These are phyloP conservation scores for Erethizon dorsatum DNA, from an alignment of 2,797 vertebrate species.

Conservation along the genomic window DNA sequence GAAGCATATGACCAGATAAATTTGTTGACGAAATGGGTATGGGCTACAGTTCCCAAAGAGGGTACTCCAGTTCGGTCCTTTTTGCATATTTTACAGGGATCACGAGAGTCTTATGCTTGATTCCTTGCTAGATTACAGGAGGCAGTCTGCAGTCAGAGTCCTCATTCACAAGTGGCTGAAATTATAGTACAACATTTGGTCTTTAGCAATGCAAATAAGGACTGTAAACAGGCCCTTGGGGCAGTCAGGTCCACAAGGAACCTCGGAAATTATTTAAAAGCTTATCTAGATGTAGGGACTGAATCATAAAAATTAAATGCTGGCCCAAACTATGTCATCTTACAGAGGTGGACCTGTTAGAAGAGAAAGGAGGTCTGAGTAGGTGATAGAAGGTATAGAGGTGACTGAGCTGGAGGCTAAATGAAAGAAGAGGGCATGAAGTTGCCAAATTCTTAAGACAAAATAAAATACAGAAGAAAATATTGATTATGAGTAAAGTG, in stretches of 20 bases:
- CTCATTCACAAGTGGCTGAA: neutral
- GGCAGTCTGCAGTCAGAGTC: neutral
- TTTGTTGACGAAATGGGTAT: neutral
- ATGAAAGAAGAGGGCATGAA: neutral
- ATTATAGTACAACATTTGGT: neutral
- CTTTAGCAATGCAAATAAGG: neutral
- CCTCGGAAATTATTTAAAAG: neutral
- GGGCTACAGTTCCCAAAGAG: neutral
- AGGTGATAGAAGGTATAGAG: neutral
- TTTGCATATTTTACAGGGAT: neutral
- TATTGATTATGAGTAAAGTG: neutral
- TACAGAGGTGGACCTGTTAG: neutral
- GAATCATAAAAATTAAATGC: neutral
- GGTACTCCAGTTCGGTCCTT: neutral
- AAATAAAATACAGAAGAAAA: neutral
- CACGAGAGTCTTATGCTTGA: neutral
- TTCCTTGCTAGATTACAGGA: neutral
- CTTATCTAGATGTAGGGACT: neutral
- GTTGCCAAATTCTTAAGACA: neutral
- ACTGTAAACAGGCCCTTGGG: neutral
- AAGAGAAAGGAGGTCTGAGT: neutral
- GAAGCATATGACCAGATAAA: neutral
- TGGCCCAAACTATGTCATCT: neutral
- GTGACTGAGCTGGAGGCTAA: neutral
- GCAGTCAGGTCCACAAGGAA: neutral